Evolutionary conservation across 2,797 vertebrate genomes (phyloP), one percentile per base, ranked within the genome.

Genomic region (Columba guinea): DNA sequence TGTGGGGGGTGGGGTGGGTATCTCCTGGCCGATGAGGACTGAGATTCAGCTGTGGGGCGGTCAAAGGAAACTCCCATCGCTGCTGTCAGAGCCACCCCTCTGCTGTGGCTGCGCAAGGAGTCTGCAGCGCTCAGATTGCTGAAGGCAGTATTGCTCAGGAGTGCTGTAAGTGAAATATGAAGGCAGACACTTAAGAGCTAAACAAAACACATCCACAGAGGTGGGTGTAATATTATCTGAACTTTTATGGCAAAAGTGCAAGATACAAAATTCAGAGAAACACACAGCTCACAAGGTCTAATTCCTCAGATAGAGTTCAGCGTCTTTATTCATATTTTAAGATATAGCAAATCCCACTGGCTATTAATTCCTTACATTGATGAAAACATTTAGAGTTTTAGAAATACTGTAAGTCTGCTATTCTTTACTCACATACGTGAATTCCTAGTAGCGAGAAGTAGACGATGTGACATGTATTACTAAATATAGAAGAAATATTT

Each of bases 1-100:
- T 0, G 9, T 46, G 44, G 2, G 4, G 1, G 48, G 9, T 8
- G 4, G 6, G 3, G 4, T 5, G 2, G 3, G 1, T 53, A 10
- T 48, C 26, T 32, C 7, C 44, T 71, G 56, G 8, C 20, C 49
- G 39, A 30, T 64, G 63, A 60, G 28, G 63, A 30, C 27, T 30
- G 26, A 70, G 71, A 60, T 28, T 41, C 19, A 9, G 13, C 32
- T 4, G 3, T 39, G 8, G 5, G 7, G 27, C 28, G 9, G 41
- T 12, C 60, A 75, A 53, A 73, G 9, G 24, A 27, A 82, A 53
- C 9, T 83, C 55, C 10, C 26, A 7, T 10, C 9, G 9, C n/a
- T 58, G 44, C 67, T 84, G 23, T 28, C 28, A 55, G 15, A 69
- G 44, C 19, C 3, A 11, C 24, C 11, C 19, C 21, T 83, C n/a